Conservation (phyloP, 1,140 invertebrate genomes). For the Teleogryllus occipitalis region DNA sequence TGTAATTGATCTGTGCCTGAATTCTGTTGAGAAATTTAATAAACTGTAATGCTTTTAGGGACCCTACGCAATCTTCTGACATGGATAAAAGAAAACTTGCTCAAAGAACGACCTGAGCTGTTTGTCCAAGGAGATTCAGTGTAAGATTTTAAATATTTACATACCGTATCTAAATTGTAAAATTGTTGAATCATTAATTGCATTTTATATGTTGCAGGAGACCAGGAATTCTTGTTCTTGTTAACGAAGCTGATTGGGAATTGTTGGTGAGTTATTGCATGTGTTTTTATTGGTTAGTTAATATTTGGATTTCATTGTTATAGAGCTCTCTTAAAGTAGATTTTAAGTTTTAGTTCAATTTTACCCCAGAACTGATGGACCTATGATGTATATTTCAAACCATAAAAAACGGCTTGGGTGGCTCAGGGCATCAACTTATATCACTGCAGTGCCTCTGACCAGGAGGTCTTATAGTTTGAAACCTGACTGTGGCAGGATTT, state of each 20-base stretch:
- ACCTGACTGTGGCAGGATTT: no score
- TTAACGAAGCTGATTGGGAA: constrained; percentile 93
- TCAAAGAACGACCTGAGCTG: constrained; percentile 79
- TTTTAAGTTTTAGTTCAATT: no score
- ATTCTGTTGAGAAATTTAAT: no score
- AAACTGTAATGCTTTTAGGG: constrained; percentile 45
- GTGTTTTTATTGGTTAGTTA: neutral
- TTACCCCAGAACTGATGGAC: no score
- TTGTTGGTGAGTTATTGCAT: constrained; percentile 50
- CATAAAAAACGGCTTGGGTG: no score
- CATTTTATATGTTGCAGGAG: constrained; percentile 49
- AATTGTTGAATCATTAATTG: neutral
- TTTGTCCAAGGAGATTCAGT: constrained; percentile 77
- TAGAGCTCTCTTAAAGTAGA: no score
- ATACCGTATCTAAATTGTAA: neutral
- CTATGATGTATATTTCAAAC: no score
- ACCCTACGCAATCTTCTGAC: constrained; percentile 60
- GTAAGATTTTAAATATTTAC: constrained; percentile 41
- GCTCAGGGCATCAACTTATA: no score
- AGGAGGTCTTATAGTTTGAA: no score
- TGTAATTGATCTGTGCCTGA: no score
- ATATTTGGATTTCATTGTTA: no score
- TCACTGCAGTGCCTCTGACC: no score
- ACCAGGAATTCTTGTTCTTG: constrained; percentile 83
- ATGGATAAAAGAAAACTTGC: constrained; percentile 78